Base-by-base conservation (phyloP, 23 tunicate genomes). In the Oikopleura albicans region DNA sequence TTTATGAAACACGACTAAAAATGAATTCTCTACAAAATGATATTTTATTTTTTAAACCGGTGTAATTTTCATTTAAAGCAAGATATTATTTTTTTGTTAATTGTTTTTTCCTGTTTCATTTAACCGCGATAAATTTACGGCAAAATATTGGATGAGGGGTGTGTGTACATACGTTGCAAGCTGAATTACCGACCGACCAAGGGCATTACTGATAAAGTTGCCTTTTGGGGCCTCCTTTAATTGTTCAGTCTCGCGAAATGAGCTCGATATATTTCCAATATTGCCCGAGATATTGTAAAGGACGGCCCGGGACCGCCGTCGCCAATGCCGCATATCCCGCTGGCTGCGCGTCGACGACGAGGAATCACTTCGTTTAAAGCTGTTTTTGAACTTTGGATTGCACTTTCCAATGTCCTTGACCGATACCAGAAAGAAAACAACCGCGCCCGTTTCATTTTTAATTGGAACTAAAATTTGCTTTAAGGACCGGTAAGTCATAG, bases 121-220 rank as follows among this genome's bases (percentile, higher is more conserved):
- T n/a, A n/a, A n/a, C n/a, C n/a, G n/a, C n/a, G n/a, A n/a, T n/a
- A n/a, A n/a, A n/a, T n/a, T n/a, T n/a, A n/a, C n/a, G n/a, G n/a
- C n/a, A n/a, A n/a, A n/a, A n/a, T n/a, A n/a, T n/a, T n/a, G n/a
- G n/a, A n/a, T n/a, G n/a, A n/a, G n/a, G n/a, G n/a, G n/a, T n/a
- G n/a, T n/a, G n/a, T n/a, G 16, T 49, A 71, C 79, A 29, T 71
- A 71, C 79, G 79, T 71, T 34, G 79, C 79, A 29, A 71, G 79
- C 79, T 71, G 79, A 71, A 71, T 71, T 71, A 71, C 79, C 79
- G 79, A 71, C 79, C 79, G 79, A 31, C 79, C 79, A 29, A 71
- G 79, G 4, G 79, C 79, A 12, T 71, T 29, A 71, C 34, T 12
- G 31, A 71, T 71, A 12, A 29, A 12, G 37, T 29, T 71, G 28